Percentiles rank a stretch among this genome's conserved stretches.
phyloP scores from a whole-genome alignment of 2,113 vertebrate genomes.

The Pseudois nayaur region DNA sequence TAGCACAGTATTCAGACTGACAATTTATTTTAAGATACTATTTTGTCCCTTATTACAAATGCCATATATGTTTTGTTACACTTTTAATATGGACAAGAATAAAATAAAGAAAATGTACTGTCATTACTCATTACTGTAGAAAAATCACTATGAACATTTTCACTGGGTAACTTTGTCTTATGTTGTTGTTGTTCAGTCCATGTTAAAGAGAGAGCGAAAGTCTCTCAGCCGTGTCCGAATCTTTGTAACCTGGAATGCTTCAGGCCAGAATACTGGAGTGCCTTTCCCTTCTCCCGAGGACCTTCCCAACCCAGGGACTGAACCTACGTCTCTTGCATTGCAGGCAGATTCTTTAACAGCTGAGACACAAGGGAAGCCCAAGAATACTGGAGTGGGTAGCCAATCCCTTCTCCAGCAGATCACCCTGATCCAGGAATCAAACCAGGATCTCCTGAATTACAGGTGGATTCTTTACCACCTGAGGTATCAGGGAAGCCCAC shows the following conservation, averaged over 20 bases:
- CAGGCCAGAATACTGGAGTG: background rate
- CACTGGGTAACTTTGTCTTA: background rate
- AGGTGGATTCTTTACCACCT: background rate
- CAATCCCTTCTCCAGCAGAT: background rate
- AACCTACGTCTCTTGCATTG: background rate
- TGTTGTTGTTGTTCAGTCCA: background rate
- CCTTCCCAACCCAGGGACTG: background rate
- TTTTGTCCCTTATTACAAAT: background rate
- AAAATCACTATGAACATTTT: background rate
- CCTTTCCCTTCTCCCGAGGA: background rate
- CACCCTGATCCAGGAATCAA: background rate
- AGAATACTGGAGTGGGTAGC: background rate
- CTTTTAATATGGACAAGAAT: background rate
- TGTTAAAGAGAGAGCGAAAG: background rate
- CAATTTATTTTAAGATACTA: background rate
- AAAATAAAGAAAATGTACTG: background rate
- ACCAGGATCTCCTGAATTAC: accelerated
- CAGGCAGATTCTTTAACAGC: background rate
- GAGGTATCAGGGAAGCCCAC: background rate
- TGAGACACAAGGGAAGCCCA: background rate
- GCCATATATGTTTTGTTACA: background rate
- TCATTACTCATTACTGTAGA: background rate
- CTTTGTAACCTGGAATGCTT: background rate
- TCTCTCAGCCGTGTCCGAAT: accelerated
- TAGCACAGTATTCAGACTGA: background rate